phyloP scores from a whole-genome alignment of 2,797 vertebrate genomes.

The Malurus leucopterus region DNA sequence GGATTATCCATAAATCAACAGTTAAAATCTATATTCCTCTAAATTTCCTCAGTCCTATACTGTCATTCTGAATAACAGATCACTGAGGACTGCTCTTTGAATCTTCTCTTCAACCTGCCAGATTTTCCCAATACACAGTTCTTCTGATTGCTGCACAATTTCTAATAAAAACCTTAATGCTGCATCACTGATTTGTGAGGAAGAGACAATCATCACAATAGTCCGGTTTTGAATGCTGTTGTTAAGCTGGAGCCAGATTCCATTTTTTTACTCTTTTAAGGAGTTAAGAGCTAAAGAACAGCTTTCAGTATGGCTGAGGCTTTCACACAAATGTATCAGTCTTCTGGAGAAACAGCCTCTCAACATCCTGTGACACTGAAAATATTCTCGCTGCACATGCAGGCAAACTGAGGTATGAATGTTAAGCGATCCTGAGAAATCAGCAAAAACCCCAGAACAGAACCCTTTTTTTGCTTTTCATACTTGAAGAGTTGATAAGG shows the following conservation, averaged over 20 bases:
- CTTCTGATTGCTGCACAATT: background rate
- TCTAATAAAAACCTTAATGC: background rate
- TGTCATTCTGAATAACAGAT: background rate
- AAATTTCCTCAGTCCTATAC: background rate
- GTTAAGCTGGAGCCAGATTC: background rate
- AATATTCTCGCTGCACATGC: background rate
- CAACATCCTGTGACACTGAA: background rate
- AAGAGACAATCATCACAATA: background rate
- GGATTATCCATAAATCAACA: conserved; percentile 42
- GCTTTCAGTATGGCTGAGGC: background rate
- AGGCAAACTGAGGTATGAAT: background rate
- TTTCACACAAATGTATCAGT: background rate
- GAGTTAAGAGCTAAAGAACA: background rate
- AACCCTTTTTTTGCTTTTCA: background rate
- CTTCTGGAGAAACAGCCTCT: background rate
- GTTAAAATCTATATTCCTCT: conserved; percentile 14
- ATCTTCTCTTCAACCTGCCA: background rate
- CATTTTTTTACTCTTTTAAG: background rate
- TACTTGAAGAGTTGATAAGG: background rate
- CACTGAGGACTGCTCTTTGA: background rate
- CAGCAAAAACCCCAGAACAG: background rate
- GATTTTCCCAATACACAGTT: background rate
- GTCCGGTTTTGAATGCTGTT: background rate
- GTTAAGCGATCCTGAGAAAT: background rate
- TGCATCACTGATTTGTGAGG: background rate